These are phyloP conservation scores for Caenorhabditis sp. DNA, from an alignment of 2,888 invertebrate genomes.

Conservation along the genomic window DNA sequence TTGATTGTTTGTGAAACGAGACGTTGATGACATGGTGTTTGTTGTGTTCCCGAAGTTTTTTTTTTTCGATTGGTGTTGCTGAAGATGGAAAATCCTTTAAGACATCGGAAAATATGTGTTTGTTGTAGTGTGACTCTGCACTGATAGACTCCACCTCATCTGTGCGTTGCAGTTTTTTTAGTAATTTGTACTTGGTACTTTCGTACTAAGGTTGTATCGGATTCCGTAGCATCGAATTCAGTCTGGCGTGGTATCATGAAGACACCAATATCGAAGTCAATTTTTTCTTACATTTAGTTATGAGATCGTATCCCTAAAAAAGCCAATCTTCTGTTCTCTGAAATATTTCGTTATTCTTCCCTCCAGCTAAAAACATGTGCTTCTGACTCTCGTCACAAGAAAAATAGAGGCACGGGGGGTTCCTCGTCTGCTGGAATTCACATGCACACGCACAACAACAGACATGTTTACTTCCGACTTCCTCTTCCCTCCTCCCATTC, in stretches of 20 bases:
- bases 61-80: neutral
- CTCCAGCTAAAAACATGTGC: neutral
- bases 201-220: no score
- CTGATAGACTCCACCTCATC: no score
- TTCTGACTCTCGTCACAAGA: neutral
- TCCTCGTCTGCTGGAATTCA: conserved; percentile 17
- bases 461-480: conserved; percentile 32
- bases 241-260: no score
- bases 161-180: no score
- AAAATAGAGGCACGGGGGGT: conserved; percentile 1
- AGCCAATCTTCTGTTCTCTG: neutral
- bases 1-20: conserved; percentile 17
- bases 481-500: neutral
- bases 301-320: neutral
- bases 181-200: no score
- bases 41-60: conserved; percentile 21
- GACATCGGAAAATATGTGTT: no score
- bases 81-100: neutral
- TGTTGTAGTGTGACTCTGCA: no score
- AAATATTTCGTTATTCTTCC: neutral
- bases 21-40: conserved; percentile 18
- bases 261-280: no score
- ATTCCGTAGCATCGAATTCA: no score
- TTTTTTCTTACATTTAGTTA: no score
- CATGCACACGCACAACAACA: conserved; percentile 25